Conservation (phyloP, 1,140 invertebrate species). For the Brachionus sp. region DNA sequence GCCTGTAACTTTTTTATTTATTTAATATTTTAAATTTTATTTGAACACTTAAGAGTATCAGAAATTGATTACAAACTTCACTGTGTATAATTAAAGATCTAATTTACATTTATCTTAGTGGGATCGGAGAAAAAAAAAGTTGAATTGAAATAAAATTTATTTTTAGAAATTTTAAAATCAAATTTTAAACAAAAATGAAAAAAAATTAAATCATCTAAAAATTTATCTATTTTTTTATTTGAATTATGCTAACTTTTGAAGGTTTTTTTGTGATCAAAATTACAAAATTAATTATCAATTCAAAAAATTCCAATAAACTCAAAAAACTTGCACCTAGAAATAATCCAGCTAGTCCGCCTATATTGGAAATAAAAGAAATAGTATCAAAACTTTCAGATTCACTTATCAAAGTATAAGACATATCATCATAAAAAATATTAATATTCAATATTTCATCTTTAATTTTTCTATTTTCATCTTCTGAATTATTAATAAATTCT, state of each 20-base stretch:
- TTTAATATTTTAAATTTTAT: no score
- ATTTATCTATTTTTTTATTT: neutral
- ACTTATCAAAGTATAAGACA: neutral
- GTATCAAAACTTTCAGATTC: neutral
- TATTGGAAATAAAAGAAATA: neutral
- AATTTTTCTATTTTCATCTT: neutral
- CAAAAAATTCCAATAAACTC: neutral
- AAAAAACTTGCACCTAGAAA: constrained; percentile 33
- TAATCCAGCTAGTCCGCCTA: constrained; percentile 7
- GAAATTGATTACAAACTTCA: no score
- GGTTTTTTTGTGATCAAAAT: neutral
- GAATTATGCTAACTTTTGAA: neutral
- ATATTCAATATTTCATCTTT: neutral
- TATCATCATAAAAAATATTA: neutral
- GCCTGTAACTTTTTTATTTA: no score
- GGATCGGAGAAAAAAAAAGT: no score
- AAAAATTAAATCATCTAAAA: no score
- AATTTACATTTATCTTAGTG: no score
- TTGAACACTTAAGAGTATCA: no score
- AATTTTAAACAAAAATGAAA: no score
- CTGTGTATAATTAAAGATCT: no score
- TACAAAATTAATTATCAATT: neutral
- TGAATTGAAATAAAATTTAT: no score
- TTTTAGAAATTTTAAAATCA: no score
- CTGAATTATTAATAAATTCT: neutral